Evolutionary conservation across 2,113 vertebrate species (phyloP), one percentile per base, ranked within the genome.

Genomic region (Ctenodactylus gundi): DNA sequence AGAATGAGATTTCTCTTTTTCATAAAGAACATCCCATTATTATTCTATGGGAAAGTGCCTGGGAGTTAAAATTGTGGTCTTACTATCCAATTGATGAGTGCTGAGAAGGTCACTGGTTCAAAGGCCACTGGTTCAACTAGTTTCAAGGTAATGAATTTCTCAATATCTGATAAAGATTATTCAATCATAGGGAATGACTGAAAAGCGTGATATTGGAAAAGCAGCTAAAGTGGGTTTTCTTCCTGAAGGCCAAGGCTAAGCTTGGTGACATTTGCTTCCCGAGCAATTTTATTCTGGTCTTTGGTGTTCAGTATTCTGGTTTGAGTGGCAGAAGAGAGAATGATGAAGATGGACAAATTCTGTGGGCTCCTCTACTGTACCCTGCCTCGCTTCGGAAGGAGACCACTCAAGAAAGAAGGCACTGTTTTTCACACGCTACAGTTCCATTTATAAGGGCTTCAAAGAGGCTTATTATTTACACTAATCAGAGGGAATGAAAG

Each of bases 31-130:
- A 82, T 57, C 57, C 21, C 64, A 34, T 80, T 17, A 94, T 90
- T 95, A 62, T 72, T 91, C 62, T 83, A 41, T 20, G 57, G 96
- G 70, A 91, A 95, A 88, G 94, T 94, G 76, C 51, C 31, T 10
- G 84, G 62, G 70, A 96, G 85, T 62, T 78, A 96, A 87, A 91
- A 84, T 55, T 78, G n/a, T n/a, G 78, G 87, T 49, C 75, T 85
- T 44, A 67, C n/a, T 41, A 11, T 2, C n/a, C n/a, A 60, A 76
- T 0, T 64, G 83, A 46, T 46, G 46, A 94, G 95, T 94, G 57
- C 73, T 46, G 31, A n/a, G 39, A 34, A 44, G 67, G 93, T 51
- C 34, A 2, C 68, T 72, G 86, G 73, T 39, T 67, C 60, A 36
- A 3, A 44, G 67, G 93, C 49, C 34, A 2, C 68, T 72, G 86